These are phyloP conservation scores for Stenodera caucasica DNA, from an alignment of 2,888 invertebrate species.

Conservation along the genomic window DNA sequence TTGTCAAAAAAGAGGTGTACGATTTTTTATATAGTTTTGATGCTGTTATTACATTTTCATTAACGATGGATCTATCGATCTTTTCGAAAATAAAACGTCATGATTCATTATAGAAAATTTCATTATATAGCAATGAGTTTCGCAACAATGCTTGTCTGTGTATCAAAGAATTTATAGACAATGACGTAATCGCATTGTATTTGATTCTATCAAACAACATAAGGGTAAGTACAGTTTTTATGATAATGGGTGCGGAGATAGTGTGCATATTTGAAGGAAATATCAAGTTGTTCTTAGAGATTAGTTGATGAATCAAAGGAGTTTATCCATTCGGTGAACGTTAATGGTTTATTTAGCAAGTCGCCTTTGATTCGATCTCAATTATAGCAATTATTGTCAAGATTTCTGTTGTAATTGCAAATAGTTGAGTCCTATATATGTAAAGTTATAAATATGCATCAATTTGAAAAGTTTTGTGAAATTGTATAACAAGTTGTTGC, in stretches of 20 bases:
- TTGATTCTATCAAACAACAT: background rate
- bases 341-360: background rate
- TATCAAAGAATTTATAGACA: constrained; percentile 2
- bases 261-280: background rate
- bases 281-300: too few relatives aligned
- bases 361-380: background rate
- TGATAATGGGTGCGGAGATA: background rate
- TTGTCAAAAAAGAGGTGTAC: too few relatives aligned
- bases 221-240: background rate
- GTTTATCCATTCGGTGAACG: background rate
- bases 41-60: too few relatives aligned
- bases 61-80: background rate
- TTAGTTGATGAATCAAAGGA: background rate
- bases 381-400: constrained; percentile 1
- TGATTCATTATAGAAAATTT: constrained; percentile 5
- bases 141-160: background rate
- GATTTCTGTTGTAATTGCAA: background rate
- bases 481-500: constrained; percentile 12
- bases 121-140: background rate
- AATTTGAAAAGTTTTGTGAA: background rate
- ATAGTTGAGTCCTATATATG: background rate
- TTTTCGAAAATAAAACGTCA: background rate
- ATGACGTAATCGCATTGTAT: constrained; percentile 6
- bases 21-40: too few relatives aligned
- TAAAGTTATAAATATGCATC: background rate